These are phyloP conservation scores for Drosophila mettleri DNA, from an alignment of 2,888 invertebrate species.

Conservation along the genomic window DNA sequence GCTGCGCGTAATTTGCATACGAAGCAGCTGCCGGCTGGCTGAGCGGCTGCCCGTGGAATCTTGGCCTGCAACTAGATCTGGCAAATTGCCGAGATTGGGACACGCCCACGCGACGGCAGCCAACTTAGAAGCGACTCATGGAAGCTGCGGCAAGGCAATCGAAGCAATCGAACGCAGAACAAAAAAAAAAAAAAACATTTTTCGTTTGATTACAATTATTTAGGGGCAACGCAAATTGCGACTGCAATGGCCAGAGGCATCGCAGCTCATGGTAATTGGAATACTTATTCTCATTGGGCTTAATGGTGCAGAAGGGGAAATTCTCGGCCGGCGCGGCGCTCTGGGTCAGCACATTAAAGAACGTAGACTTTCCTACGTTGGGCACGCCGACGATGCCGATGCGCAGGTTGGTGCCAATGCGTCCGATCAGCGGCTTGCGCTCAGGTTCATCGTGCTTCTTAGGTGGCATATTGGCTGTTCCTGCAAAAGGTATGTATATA, in stretches of 20 bases:
- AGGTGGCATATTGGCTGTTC: slow-evolving; percentile 86
- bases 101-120: slow-evolving; percentile 61
- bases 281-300: slow-evolving; percentile 99
- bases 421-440: slow-evolving; percentile 95
- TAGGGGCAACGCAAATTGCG: slow-evolving; percentile 46
- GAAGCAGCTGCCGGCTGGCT: slow-evolving; percentile 28
- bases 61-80: slow-evolving; percentile 38
- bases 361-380: slow-evolving; percentile 99
- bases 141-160: slow-evolving; percentile 31
- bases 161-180: slow-evolving; percentile 6
- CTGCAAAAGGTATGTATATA: not conserved
- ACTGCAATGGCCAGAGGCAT: slow-evolving; percentile 27
- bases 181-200: slow-evolving; percentile 44
- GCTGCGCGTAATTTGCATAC: slow-evolving; percentile 81
- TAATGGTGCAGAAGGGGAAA: slow-evolving; percentile 99
- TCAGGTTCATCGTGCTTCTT: slow-evolving; percentile 96
- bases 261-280: slow-evolving; percentile 53
- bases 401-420: slow-evolving; percentile 97
- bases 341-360: slow-evolving; percentile 99
- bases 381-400: slow-evolving; percentile 97
- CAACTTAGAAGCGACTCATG: slow-evolving; percentile 47
- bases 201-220: slow-evolving; percentile 72
- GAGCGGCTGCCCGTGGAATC: slow-evolving; percentile 13
- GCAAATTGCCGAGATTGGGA: slow-evolving; percentile 55
- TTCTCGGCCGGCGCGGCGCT: slow-evolving; percentile 99